A percentile compares a stretch with the other conserved stretches of the same genome.
Conservation (phyloP, 2,888 invertebrate species). For the Nomada ferruginata region DNA sequence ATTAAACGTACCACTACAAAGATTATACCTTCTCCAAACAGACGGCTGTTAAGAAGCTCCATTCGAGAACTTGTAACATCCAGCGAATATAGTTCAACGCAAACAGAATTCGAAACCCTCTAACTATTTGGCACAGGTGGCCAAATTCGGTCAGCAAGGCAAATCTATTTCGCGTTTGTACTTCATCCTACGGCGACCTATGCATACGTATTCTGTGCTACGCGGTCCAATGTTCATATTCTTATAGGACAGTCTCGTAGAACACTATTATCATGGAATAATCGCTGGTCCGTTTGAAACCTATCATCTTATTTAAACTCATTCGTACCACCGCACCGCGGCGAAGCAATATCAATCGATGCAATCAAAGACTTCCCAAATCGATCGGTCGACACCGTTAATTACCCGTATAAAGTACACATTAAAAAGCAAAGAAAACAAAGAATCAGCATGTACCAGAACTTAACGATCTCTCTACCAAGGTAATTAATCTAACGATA, state of each 20-base stretch:
- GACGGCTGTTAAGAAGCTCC: not conserved
- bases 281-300: no score
- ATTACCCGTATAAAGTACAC: conserved; percentile 36
- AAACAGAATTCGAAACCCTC: not conserved
- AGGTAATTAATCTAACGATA: conserved; percentile 59
- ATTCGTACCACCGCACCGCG: no score
- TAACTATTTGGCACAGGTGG: not conserved
- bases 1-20: not conserved
- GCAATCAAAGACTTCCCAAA: conserved; percentile 3
- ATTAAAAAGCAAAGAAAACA: not conserved
- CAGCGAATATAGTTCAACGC: not conserved
- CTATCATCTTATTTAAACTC: not conserved
- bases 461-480: conserved; percentile 39
- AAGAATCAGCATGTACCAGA: conserved; percentile 8
- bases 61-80: not conserved
- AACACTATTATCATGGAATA: no score
- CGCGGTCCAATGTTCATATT: not conserved
- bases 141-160: not conserved
- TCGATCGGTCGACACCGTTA: conserved; percentile 25
- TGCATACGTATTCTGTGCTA: not conserved
- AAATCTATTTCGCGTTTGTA: not conserved
- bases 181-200: not conserved
- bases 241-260: not conserved
- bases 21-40: not conserved
- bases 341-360: conserved; percentile 8